phyloP scores from a whole-genome alignment of 2,888 invertebrate genomes.

The Sepioteuthis lessoniana region DNA sequence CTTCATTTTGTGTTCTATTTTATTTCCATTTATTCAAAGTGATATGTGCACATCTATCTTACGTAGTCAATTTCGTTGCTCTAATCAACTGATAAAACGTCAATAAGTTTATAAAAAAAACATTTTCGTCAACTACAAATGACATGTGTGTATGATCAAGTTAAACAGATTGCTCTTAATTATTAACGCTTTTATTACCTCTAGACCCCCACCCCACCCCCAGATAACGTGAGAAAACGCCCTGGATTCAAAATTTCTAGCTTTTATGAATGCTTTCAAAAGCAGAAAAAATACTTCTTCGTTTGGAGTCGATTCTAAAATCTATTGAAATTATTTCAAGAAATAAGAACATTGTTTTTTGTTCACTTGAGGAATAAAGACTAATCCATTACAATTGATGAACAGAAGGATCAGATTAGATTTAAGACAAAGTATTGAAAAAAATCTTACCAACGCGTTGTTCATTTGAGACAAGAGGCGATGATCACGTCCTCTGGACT shows the following conservation, averaged over 20 bases:
- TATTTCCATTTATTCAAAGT: too few relatives aligned
- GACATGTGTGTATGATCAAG: too few relatives aligned
- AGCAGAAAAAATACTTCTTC: too few relatives aligned
- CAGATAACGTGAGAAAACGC: too few relatives aligned
- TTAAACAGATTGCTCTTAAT: too few relatives aligned
- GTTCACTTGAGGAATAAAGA: not conserved
- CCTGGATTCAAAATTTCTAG: not conserved
- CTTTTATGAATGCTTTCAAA: not conserved
- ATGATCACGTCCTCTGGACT: slow-evolving; percentile 46
- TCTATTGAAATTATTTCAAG: not conserved
- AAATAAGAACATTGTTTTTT: not conserved
- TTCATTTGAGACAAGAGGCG: slow-evolving; percentile 42
- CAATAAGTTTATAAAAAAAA: too few relatives aligned
- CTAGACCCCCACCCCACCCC: too few relatives aligned
- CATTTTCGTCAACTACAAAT: too few relatives aligned
- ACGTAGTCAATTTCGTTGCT: too few relatives aligned
- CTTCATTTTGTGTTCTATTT: too few relatives aligned
- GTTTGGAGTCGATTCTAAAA: not conserved
- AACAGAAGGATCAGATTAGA: not conserved
- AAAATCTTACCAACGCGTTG: slow-evolving; percentile 40
- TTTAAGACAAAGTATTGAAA: not conserved
- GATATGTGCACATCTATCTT: too few relatives aligned
- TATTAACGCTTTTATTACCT: not conserved
- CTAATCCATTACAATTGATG: not conserved
- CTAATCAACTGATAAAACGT: too few relatives aligned